A percentile compares a stretch with the other conserved stretches of the same genome.
Evolutionary conservation across 2,797 vertebrate genomes (phyloP).

Genomic region (Parauchenoglanis punctatus): DNA sequence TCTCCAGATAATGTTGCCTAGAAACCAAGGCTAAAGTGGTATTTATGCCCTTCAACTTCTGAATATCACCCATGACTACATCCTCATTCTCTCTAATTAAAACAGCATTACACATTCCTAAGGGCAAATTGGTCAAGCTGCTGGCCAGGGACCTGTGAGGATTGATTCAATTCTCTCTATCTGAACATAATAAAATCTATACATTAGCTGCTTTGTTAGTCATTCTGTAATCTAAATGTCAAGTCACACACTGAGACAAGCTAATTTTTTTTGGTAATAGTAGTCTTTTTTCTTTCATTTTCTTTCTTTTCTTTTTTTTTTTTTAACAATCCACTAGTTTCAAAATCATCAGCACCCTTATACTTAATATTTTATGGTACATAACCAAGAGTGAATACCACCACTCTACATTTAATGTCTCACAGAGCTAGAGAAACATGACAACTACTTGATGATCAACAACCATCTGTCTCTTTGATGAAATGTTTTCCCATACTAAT

Average conservation of each 20-base stretch:
- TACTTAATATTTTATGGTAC: background rate
- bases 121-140: background rate
- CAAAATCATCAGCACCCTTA: background rate
- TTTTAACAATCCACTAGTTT: background rate
- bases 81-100: conserved; percentile 13
- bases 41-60: conserved; percentile 22
- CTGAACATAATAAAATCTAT: conserved; percentile 12
- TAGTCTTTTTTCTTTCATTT: background rate
- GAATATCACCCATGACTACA: conserved; percentile 2
- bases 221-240: conserved; percentile 2
- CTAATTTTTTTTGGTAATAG: background rate
- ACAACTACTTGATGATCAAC: background rate
- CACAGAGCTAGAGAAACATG: background rate
- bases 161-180: conserved; percentile 7
- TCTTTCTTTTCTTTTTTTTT: background rate
- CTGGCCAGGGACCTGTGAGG: background rate
- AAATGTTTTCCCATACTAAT: background rate
- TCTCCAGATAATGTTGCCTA: background rate
- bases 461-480: background rate
- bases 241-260: background rate
- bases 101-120: background rate
- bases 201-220: conserved; percentile 30
- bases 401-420: background rate
- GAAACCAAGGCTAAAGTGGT: conserved; percentile 21
- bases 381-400: background rate